These are phyloP conservation scores for Copidosoma aretas DNA, from an alignment of 2,888 invertebrate genomes.

Conservation along the genomic window DNA sequence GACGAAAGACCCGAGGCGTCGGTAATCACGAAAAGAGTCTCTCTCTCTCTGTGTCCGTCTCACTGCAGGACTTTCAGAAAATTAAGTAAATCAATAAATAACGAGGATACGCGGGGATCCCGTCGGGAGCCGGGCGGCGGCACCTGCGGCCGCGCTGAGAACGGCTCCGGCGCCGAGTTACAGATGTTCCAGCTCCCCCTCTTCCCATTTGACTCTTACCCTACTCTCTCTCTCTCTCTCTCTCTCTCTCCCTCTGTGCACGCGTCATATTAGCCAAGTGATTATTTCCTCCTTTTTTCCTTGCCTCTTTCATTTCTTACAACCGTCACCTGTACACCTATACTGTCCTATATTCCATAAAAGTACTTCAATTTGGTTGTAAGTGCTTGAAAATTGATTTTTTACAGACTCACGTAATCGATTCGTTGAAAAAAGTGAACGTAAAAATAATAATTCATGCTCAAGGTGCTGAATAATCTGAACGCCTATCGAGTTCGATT, in stretches of 20 bases:
- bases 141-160: conserved; percentile 23
- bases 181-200: conserved; percentile 22
- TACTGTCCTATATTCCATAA: no score
- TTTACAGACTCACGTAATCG: no score
- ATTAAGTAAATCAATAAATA: conserved; percentile 62
- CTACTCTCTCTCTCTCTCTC: not conserved
- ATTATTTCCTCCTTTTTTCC: not conserved
- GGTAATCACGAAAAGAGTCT: conserved; percentile 59
- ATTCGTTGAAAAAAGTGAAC: no score
- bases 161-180: conserved; percentile 20
- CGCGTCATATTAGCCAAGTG: no score
- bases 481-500: no score
- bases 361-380: no score
- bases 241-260: not conserved
- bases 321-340: no score
- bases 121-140: conserved; percentile 48
- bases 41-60: conserved; percentile 47
- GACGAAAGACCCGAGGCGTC: conserved; percentile 55
- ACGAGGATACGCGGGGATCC: conserved; percentile 48
- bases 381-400: no score
- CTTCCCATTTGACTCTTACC: not conserved
- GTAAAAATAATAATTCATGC: no score
- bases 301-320: not conserved
- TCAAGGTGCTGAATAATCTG: no score
- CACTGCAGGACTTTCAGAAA: conserved; percentile 55